These are phyloP conservation scores for Picus viridis DNA, from an alignment of 2,797 vertebrate genomes.

Conservation along the genomic window DNA sequence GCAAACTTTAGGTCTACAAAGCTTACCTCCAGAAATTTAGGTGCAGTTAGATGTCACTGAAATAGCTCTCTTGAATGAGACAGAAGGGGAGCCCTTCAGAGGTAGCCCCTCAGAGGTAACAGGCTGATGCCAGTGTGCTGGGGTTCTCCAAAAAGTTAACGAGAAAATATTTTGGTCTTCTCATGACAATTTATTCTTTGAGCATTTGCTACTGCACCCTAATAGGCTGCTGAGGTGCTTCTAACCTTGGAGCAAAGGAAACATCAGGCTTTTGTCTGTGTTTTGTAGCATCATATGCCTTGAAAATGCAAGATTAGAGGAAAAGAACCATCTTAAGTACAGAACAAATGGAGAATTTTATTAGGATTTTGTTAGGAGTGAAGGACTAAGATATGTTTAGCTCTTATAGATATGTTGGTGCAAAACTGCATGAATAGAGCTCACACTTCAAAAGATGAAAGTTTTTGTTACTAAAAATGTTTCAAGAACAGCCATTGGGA, in stretches of 20 bases:
- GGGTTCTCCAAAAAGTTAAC: not conserved
- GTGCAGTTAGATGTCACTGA: rapidly evolving
- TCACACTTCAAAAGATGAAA: not conserved
- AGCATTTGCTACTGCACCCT: not conserved
- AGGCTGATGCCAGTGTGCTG: not conserved
- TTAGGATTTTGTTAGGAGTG: not conserved
- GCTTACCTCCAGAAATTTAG: not conserved
- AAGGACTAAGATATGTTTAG: not conserved
- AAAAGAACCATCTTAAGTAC: not conserved
- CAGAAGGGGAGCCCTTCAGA: not conserved
- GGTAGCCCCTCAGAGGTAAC: not conserved
- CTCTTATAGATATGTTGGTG: not conserved
- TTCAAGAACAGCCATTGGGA: not conserved
- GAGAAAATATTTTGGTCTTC: not conserved
- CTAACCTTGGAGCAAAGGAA: rapidly evolving
- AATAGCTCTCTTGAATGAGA: not conserved
- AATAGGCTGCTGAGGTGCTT: not conserved
- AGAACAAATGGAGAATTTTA: not conserved
- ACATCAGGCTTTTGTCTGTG: not conserved
- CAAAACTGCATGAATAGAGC: not conserved
- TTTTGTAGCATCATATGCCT: not conserved
- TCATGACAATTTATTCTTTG: not conserved
- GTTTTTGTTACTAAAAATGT: not conserved
- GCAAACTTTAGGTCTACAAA: not conserved
- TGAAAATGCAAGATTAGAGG: not conserved